phyloP scores from a whole-genome alignment of 2,113 vertebrate genomes.

The Ameiurus melas region DNA sequence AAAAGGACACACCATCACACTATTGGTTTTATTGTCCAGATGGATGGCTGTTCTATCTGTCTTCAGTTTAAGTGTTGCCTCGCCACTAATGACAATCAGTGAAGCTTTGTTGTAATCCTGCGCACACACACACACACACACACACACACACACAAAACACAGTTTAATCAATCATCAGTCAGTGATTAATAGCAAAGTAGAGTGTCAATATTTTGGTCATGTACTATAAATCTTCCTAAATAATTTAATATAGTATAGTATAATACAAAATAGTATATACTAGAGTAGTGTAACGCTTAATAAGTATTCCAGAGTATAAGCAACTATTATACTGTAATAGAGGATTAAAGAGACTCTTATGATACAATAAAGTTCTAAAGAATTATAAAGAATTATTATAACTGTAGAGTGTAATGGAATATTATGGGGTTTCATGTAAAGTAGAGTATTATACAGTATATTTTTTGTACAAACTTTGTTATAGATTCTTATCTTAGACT shows the following conservation, averaged over 20 bases:
- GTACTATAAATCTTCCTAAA: background rate
- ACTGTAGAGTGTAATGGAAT: background rate
- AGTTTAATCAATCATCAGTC: background rate
- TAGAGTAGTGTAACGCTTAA: background rate
- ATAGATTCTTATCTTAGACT: too few species aligned
- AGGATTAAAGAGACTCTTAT: background rate
- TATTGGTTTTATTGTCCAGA: slow-evolving; percentile 72
- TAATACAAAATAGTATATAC: background rate
- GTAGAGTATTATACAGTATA: background rate
- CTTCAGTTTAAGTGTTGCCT: slow-evolving; percentile 79
- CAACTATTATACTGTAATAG: background rate
- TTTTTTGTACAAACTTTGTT: background rate
- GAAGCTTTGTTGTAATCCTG: slow-evolving; percentile 81
- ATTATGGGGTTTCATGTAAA: background rate
- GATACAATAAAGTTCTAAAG: background rate
- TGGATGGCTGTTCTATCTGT: slow-evolving; percentile 73
- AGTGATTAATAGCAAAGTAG: background rate
- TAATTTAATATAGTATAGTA: background rate
- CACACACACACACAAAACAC: slow-evolving; percentile 22
- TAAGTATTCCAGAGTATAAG: background rate
- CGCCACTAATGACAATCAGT: slow-evolving; percentile 71
- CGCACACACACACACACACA: slow-evolving; percentile 30
- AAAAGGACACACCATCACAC: slow-evolving; percentile 61
- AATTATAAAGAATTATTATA: background rate
- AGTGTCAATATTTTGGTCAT: background rate